Evolutionary conservation across 2,888 invertebrate species (phyloP).

Genomic region (Ashinkailepas kermadecensis): DNA sequence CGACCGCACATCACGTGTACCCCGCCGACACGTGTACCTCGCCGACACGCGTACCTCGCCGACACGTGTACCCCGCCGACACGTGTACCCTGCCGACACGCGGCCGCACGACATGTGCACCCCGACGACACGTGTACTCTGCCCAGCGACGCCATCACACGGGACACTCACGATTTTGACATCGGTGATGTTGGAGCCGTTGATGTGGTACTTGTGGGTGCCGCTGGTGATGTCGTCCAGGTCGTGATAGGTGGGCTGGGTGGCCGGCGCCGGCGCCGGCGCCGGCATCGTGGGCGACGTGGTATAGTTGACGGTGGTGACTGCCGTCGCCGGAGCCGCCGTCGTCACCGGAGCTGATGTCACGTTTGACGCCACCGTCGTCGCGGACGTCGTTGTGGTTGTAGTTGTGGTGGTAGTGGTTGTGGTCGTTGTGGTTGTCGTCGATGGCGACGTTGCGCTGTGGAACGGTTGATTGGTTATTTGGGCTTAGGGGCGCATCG

Average conservation of each 20-base stretch:
- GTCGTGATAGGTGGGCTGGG: not conserved
- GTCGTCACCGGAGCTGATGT: not conserved
- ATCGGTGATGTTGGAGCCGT: not conserved
- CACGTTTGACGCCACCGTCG: not conserved
- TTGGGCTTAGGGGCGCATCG: too few relatives aligned
- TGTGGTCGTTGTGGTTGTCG: not conserved
- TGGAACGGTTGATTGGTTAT: not conserved
- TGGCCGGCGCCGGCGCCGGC: not conserved
- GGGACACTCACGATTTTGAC: not conserved
- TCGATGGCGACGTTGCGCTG: not conserved
- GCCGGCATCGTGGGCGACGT: not conserved
- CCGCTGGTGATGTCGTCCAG: not conserved
- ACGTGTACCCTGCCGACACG: too few relatives aligned
- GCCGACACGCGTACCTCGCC: too few relatives aligned
- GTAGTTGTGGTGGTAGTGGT: not conserved
- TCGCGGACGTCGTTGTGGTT: not conserved
- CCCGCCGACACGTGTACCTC: too few relatives aligned
- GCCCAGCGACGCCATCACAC: too few relatives aligned
- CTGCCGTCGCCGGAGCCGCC: too few relatives aligned
- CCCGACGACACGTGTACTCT: too few relatives aligned
- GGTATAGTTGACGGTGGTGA: not conserved
- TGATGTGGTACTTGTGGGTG: conserved; percentile 3
- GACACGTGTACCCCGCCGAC: too few relatives aligned
- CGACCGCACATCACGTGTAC: too few relatives aligned
- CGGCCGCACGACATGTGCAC: too few relatives aligned